phyloP scores from a whole-genome alignment of 2,797 vertebrate genomes.

The Malurus leucopterus region DNA sequence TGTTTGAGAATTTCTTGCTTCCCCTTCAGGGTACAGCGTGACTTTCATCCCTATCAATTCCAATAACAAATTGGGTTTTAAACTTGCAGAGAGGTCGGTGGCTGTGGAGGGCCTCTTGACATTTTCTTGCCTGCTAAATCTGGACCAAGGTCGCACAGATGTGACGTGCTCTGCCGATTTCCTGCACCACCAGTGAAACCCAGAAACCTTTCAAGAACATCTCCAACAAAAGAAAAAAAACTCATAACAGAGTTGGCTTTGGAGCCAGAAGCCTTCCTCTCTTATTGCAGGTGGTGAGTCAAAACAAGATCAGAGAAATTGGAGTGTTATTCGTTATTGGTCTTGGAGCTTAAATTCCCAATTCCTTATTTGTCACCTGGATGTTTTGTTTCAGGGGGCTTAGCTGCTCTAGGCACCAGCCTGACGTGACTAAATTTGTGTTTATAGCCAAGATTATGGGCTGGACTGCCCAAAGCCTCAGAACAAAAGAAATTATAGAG shows the following conservation, averaged over 20 bases:
- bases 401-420: not conserved
- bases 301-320: not conserved
- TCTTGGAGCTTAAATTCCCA: not conserved
- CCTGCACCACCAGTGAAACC: not conserved
- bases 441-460: not conserved
- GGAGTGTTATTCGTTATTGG: not conserved
- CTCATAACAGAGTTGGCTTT: not conserved
- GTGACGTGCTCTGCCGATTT: rapidly evolving
- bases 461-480: not conserved
- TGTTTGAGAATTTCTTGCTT: not conserved
- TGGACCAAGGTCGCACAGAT: not conserved
- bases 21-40: not conserved
- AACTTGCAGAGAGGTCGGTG: not conserved
- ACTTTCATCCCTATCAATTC: not conserved
- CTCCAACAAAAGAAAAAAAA: not conserved
- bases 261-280: not conserved
- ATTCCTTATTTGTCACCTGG: not conserved
- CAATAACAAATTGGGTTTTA: not conserved
- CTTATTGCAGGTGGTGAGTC: not conserved
- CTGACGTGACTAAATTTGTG: not conserved
- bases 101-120: not conserved
- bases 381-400: not conserved
- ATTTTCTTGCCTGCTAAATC: not conserved
- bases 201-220: not conserved
- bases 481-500: not conserved